Evolutionary conservation across 1,140 invertebrate genomes (phyloP).

Genomic region (Archivesica marissinica): DNA sequence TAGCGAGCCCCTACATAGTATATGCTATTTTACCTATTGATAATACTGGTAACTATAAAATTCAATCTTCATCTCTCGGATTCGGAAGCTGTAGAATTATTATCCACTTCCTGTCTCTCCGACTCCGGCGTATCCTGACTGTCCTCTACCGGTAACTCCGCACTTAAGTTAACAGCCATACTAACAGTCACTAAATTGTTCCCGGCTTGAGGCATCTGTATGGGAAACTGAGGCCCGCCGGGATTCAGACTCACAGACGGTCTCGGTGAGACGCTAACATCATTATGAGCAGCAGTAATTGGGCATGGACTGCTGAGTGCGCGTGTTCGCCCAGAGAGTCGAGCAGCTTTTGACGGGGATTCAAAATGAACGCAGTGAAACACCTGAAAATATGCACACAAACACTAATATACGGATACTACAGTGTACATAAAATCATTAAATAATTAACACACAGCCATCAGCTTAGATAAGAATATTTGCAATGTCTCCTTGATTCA

Average conservation of each 20-base stretch:
- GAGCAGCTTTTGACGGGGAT: slow-evolving; percentile 35
- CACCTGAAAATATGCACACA: slow-evolving; percentile 91
- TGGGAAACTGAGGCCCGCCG: background rate
- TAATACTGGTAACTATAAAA: too few relatives aligned
- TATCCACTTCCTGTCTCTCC: slow-evolving; percentile 40
- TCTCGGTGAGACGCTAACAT: background rate
- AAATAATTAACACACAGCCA: too few relatives aligned
- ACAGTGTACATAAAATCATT: too few relatives aligned
- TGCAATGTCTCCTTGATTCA: too few relatives aligned
- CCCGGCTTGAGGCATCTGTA: background rate
- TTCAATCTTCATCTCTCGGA: background rate
- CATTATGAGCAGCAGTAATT: background rate
- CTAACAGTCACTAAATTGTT: slow-evolving; percentile 14
- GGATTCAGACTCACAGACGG: background rate
- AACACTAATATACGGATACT: too few relatives aligned
- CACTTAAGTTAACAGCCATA: slow-evolving; percentile 53
- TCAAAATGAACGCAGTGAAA: slow-evolving; percentile 99
- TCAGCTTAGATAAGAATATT: too few relatives aligned
- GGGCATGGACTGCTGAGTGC: background rate
- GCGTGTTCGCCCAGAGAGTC: background rate
- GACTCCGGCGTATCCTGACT: slow-evolving; percentile 45
- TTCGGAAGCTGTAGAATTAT: background rate
- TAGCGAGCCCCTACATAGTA: too few relatives aligned
- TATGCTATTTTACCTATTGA: too few relatives aligned
- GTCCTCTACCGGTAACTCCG: background rate